phyloP scores from a whole-genome alignment of 1,140 invertebrate species.

The Oryzaephilus surinamensis region DNA sequence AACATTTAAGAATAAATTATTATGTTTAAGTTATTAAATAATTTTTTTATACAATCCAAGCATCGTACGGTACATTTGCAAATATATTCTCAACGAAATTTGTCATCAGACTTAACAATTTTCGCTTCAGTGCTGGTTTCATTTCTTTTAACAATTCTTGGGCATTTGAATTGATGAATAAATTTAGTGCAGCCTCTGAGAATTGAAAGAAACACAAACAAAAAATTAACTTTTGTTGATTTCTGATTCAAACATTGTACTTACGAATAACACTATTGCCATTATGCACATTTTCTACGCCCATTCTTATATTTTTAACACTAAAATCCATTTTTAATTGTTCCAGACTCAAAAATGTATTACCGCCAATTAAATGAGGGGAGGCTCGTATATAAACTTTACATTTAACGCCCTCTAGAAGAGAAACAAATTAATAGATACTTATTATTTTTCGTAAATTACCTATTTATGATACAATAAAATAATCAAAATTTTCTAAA shows the following conservation, averaged over 20 bases:
- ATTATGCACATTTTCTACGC: constrained; percentile 69
- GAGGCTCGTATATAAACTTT: constrained; percentile 68
- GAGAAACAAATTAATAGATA: not conserved
- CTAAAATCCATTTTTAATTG: constrained; percentile 73
- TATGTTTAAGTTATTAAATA: not conserved
- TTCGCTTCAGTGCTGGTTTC: constrained; percentile 70
- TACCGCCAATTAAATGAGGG: constrained; percentile 46
- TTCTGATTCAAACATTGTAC: constrained; percentile 29
- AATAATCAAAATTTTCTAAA: no score
- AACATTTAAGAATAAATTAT: not conserved
- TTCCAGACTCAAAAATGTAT: constrained; percentile 54
- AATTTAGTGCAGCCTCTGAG: constrained; percentile 67
- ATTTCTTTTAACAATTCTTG: constrained; percentile 74
- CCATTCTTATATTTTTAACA: constrained; percentile 68
- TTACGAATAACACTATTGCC: constrained; percentile 67
- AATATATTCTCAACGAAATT: constrained; percentile 65
- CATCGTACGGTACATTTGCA: constrained; percentile 62
- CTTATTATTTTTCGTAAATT: no score
- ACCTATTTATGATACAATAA: no score
- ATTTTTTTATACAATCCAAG: constrained; percentile 48
- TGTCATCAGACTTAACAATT: constrained; percentile 61
- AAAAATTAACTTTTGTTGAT: not conserved
- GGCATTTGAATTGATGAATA: constrained; percentile 77
- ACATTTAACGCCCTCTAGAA: constrained; percentile 65
- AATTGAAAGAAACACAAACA: constrained; percentile 3